Conservation (phyloP, 2,888 invertebrate genomes). For the Smittia sp. region DNA sequence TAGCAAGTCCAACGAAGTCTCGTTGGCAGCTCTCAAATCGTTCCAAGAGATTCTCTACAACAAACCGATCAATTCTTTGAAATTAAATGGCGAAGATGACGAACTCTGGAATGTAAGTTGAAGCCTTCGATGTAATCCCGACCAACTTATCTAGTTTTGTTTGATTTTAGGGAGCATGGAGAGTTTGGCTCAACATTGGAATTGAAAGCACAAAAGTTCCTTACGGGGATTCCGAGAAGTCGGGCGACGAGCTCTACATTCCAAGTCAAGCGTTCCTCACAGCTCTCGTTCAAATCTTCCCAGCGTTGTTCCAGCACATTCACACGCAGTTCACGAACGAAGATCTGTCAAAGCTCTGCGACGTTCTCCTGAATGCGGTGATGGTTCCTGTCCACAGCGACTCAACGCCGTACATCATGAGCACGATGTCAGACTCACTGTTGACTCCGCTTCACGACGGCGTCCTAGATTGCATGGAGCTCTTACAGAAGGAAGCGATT, state of each 20-base stretch:
- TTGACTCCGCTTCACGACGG: slow-evolving; percentile 82
- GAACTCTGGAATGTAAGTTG: slow-evolving; percentile 67
- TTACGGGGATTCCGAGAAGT: slow-evolving; percentile 46
- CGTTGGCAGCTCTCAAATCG: slow-evolving; percentile 92
- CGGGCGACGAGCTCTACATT: slow-evolving; percentile 67
- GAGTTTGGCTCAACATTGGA: slow-evolving; percentile 87
- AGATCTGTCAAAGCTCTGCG: slow-evolving; percentile 78
- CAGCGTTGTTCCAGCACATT: slow-evolving; percentile 88
- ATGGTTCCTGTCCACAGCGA: slow-evolving; percentile 78
- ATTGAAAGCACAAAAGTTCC: slow-evolving; percentile 68
- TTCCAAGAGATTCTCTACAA: slow-evolving; percentile 91
- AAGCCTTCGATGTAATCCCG: neutral
- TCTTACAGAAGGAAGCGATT: slow-evolving; percentile 75
- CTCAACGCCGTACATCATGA: slow-evolving; percentile 75
- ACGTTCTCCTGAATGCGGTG: slow-evolving; percentile 72
- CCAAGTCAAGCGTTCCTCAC: slow-evolving; percentile 93
- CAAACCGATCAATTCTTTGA: slow-evolving; percentile 54
- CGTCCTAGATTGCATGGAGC: slow-evolving; percentile 80
- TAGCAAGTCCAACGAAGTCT: slow-evolving; percentile 91
- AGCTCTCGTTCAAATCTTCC: slow-evolving; percentile 92
- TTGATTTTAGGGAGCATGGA: slow-evolving; percentile 63
- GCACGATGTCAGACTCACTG: slow-evolving; percentile 74
- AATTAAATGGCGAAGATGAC: slow-evolving; percentile 54
- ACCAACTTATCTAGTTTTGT: neutral
- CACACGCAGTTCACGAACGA: slow-evolving; percentile 60